Evolutionary conservation across 2,888 invertebrate genomes (phyloP), one percentile per base, ranked within the genome.

Genomic region (Eupithecia subumbrata): DNA sequence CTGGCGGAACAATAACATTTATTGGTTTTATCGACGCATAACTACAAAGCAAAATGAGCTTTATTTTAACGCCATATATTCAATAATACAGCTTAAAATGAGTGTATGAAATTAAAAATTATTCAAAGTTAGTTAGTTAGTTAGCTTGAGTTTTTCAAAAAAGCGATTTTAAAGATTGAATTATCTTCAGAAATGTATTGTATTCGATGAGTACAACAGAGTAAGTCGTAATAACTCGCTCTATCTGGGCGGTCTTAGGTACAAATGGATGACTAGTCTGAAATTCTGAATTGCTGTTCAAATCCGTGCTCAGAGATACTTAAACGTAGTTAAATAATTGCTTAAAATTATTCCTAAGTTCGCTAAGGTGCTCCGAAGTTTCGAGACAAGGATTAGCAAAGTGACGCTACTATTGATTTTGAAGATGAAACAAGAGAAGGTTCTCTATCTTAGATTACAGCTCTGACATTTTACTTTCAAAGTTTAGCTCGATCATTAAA

Each of bases 171-270:
- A 64, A 64, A 34, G 34, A 34, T 34, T 30, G 14, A 11, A 22
- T 4, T 56, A n/a, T 22, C 0, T 12, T 22, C 56, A n/a, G 22
- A 16, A 7, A 30, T 63, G 5, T 30, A 5, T 14, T 16, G 12
- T 60, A 16, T 63, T 63, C 0, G 63, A 63, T 30, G 5, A 64
- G 8, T 34, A 16, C 18, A 64, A 30, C 12, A 9, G n/a, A 60
- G 3, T 37, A 66, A 11, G 52, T 56, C 72, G 80, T 79, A 76
- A 60, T 34, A 22, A 66, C 18, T n/a, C 66, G 18, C 30, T 63
- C 76, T 80, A 67, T 64, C 67, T 66, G 82, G 80, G 83, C 83
- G 77, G 81, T 84, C 84, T 86, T 82, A 79, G 81, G 77, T 78
- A 80, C 80, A 81, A 86, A 85, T 84, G 82, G 84, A 80, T 78